Evolutionary conservation across 2,113 vertebrate genomes (phyloP), one percentile per base, ranked within the genome.

Genomic region (Chrysochloris asiatica): DNA sequence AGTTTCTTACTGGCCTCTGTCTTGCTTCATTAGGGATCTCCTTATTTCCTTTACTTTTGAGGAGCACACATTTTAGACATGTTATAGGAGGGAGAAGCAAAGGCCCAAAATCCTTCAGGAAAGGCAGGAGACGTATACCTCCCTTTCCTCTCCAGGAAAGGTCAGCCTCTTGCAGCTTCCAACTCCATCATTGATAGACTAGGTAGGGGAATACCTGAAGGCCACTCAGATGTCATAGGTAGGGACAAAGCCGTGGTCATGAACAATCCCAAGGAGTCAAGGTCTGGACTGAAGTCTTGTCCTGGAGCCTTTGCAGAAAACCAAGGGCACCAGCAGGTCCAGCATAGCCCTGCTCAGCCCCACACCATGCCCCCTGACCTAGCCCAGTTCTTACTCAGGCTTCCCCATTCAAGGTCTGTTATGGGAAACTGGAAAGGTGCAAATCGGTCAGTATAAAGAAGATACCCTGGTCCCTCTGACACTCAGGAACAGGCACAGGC

Each of bases 21-120:
- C 83, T 67, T 83, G 56, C 52, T 86, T 48, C 67, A 63, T 4
- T 36, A 36, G 41, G 63, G 48, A 47, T 43, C 30, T 77, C 33
- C 45, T 86, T 36, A 56, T 36, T 65, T 72, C 47, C 36, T 92
- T 86, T 50, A 81, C 36, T 86, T 45, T 75, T 72, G 43, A 91
- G 59, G 11, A 4, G 3, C 50, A 52, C 24, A n/a, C 14, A 79
- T 50, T 43, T 78, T 28, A 75, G 61, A 67, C 67, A 54, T 12
- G 36, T 22, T 36, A 63, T 14, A 63, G 52, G 80, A 17, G 8
- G 43, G 50, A 43, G 50, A 6, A 69, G 21, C 3, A 36, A 61
- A 56, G n/a, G 3, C 33, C 41, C 71, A 41, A 30, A 28, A 48
- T 5, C 30, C 78, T 24, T 72, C 61, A 16, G 73, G 47, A 36